Evolutionary conservation across 2,113 vertebrate species (phyloP), one percentile per base, ranked within the genome.

Genomic region (Tichodroma muraria): DNA sequence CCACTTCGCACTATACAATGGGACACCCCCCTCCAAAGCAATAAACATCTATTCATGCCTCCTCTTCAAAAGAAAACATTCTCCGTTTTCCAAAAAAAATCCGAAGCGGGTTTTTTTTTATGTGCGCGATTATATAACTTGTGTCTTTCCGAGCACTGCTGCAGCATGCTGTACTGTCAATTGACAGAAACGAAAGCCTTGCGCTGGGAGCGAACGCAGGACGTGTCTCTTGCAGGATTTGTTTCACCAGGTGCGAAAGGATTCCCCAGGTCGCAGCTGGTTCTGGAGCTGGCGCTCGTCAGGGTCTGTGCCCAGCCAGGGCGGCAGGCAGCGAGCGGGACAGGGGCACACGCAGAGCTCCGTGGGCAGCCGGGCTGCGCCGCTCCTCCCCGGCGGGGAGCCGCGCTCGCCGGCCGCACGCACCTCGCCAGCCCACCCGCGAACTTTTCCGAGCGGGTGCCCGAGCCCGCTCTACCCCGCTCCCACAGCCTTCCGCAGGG

Each of bases 51-150:
- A 37, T 10, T 52, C 73, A 28, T 1, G 33, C 4, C 60, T 44
- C 27, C 56, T 47, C 69, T 65, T 56, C 54, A 17, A 37, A 60
- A 11, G 23, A 13, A 50, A 68, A 38, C 35, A 18, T 7, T 20
- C 33, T 7, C 31, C n/a, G n/a, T n/a, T n/a, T n/a, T n/a, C n/a
- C n/a, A n/a, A n/a, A n/a, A n/a, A n/a, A n/a, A n/a, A n/a, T n/a
- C n/a, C n/a, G n/a, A 80, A 50, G 73, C 4, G 53, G 57, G 16
- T 64, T 68, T 23, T 86, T 70, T 25, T 47, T 19, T 61, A 84
- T 69, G 63, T 50, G 61, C 13, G 82, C 61, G 85, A 69, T 98
- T 98, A 97, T 42, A 38, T 97, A 97, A 98, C 80, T 80, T 85
- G 57, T 22, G 85, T 69, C 93, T 86, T 78, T n/a, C 66, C 9